Conservation (phyloP, 2,888 invertebrate species). For the Calameuta pallipes region DNA sequence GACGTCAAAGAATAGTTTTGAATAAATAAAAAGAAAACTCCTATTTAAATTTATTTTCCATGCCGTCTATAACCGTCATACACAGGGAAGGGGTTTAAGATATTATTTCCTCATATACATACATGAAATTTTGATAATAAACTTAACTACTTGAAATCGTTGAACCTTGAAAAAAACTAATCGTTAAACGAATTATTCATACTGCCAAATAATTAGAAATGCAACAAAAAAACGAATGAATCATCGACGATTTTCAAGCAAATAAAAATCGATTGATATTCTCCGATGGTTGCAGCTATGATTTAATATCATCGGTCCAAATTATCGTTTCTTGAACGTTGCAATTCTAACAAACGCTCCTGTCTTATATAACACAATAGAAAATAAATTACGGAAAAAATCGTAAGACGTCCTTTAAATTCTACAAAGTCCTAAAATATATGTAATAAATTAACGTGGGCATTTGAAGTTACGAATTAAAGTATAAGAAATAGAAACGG, state of each 20-base stretch:
- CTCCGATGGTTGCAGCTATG: neutral
- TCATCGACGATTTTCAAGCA: neutral
- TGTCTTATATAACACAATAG: neutral
- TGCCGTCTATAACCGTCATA: too few species aligned
- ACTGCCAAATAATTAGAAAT: neutral
- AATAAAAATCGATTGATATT: neutral
- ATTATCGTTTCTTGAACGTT: neutral
- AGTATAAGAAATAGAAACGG: neutral
- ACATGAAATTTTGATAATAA: neutral
- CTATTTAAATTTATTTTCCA: too few species aligned
- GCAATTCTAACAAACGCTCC: neutral
- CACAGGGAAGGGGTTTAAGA: too few species aligned
- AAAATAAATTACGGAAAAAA: neutral
- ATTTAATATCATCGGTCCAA: neutral
- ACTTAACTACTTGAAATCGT: neutral
- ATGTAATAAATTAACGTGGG: neutral
- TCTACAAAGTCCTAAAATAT: neutral
- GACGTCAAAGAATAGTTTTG: too few species aligned
- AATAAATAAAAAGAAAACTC: too few species aligned
- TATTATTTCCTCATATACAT: too few species aligned
- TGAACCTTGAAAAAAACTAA: neutral
- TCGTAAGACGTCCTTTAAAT: neutral
- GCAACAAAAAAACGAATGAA: neutral
- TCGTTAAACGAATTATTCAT: neutral
- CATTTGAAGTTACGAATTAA: neutral